A percentile compares a stretch with the other conserved stretches of the same genome.
Conservation (phyloP, 53 echinoderm and acorn worm species). For the Hippasteria phrygiana region DNA sequence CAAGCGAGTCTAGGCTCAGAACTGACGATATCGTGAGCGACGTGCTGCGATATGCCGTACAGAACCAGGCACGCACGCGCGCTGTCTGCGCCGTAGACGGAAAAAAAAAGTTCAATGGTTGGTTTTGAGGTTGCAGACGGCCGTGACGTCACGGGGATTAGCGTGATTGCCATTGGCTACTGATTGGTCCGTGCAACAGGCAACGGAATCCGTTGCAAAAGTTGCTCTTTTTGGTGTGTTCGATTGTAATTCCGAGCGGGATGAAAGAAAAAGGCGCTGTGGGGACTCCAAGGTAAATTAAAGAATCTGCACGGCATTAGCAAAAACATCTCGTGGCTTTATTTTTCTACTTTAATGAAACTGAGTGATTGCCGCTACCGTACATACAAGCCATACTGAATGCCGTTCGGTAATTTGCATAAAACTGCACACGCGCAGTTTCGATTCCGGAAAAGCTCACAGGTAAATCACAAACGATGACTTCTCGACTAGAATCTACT, state of each 20-base stretch:
- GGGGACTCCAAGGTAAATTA: neutral
- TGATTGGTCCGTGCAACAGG: slow-evolving; percentile 40
- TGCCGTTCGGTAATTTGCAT: no score
- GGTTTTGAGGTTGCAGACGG: slow-evolving; percentile 8
- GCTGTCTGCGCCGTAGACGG: neutral
- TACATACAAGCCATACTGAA: no score
- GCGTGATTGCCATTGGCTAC: slow-evolving; percentile 49
- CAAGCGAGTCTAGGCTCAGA: slow-evolving; percentile 10
- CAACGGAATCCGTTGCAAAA: neutral
- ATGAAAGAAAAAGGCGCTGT: neutral
- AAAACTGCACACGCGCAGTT: no score
- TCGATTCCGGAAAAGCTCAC: no score
- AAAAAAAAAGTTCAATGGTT: neutral
- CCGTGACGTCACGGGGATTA: slow-evolving; percentile 57
- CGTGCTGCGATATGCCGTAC: neutral
- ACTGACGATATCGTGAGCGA: slow-evolving; percentile 1
- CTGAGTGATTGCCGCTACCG: no score
- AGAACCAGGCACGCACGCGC: neutral
- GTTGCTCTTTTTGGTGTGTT: neutral
- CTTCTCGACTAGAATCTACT: no score
- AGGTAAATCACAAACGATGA: no score
- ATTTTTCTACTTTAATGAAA: no score
- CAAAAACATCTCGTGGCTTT: no score
- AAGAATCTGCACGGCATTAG: no score
- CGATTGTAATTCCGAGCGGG: neutral